Evolutionary conservation across 2,113 vertebrate species (phyloP).

Genomic region (Heliornis fulica): DNA sequence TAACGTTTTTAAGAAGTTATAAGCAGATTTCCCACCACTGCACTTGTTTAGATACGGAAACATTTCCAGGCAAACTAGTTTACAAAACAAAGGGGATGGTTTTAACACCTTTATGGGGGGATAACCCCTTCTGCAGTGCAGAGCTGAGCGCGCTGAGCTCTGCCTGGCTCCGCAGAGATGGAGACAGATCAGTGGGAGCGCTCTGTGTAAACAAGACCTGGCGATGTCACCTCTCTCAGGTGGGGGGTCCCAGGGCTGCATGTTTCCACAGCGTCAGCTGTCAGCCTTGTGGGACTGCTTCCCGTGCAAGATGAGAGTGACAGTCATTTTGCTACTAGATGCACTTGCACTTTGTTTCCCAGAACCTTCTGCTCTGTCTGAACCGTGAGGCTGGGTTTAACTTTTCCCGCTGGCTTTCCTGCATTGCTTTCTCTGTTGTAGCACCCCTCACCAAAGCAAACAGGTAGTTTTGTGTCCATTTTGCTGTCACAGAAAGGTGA

Average conservation of each 20-base stretch:
- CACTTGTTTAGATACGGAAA: neutral
- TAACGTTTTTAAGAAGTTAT: neutral
- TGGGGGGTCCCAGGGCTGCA: neutral
- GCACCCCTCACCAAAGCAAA: neutral
- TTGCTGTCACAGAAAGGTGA: neutral
- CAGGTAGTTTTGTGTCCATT: fast-evolving
- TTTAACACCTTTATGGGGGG: neutral
- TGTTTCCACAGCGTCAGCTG: neutral
- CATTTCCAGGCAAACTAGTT: neutral
- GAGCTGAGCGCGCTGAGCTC: neutral
- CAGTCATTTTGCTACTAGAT: neutral
- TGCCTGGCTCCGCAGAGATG: neutral
- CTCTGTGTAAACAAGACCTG: neutral
- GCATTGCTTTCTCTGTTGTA: neutral
- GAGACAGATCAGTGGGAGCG: neutral
- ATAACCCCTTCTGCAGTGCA: neutral
- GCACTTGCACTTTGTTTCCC: neutral
- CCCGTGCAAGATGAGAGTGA: neutral
- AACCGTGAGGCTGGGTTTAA: neutral
- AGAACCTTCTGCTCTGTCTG: neutral
- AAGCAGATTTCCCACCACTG: neutral
- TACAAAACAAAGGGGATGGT: neutral
- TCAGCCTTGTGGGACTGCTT: neutral
- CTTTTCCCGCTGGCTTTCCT: neutral
- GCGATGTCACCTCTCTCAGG: neutral